These are phyloP conservation scores for Heliconius hortense DNA, from an alignment of 2,888 invertebrate genomes.

Conservation along the genomic window DNA sequence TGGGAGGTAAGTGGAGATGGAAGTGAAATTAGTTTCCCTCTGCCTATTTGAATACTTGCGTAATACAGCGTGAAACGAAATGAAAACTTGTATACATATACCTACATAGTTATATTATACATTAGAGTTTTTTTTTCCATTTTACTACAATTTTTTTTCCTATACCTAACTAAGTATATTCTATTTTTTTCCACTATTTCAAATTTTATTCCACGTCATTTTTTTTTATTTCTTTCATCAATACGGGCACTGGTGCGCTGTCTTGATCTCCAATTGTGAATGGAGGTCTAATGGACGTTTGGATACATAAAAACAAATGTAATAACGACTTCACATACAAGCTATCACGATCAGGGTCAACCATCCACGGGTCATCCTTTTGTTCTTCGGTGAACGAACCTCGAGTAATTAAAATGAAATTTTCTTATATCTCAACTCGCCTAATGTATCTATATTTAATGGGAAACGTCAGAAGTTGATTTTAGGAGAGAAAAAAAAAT, in stretches of 20 bases:
- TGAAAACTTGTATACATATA: neutral
- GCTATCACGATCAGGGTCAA: constrained; percentile 57
- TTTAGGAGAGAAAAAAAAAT: constrained; percentile 43
- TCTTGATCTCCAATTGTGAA: constrained; percentile 61
- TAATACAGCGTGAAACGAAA: neutral
- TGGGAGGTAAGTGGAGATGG: neutral
- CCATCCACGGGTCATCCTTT: constrained; percentile 61
- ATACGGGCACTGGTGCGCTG: constrained; percentile 57
- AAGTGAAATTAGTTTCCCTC: neutral
- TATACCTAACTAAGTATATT: too few relatives aligned
- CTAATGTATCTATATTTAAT: constrained; percentile 48
- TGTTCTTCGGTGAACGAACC: constrained; percentile 65
- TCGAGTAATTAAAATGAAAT: constrained; percentile 67
- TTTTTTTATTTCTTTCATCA: neutral
- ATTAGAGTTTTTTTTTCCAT: too few relatives aligned
- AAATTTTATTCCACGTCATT: neutral
- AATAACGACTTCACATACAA: constrained; percentile 66
- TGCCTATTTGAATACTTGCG: neutral
- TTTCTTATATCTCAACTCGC: constrained; percentile 52
- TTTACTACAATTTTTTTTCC: too few relatives aligned
- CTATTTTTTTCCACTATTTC: neutral
- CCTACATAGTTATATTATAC: too few relatives aligned
- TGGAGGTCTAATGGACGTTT: constrained; percentile 70
- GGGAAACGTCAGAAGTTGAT: constrained; percentile 44
- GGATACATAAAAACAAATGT: constrained; percentile 74